phyloP scores from a whole-genome alignment of 2,113 vertebrate species.

The Malurus alboscapulatus region DNA sequence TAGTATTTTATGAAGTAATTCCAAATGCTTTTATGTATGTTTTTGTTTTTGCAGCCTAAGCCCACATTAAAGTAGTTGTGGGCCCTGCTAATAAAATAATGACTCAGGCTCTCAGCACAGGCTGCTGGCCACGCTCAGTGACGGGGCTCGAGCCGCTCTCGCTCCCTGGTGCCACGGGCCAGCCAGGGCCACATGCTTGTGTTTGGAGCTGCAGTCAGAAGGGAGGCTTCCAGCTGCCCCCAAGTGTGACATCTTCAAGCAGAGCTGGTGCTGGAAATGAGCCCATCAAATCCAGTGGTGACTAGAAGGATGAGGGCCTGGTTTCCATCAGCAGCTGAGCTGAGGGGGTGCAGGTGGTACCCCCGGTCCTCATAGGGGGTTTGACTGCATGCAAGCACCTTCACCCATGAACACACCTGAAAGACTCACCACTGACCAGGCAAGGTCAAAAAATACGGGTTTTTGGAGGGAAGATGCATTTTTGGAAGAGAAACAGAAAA shows the following conservation, averaged over 20 bases:
- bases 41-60: slow-evolving; percentile 65
- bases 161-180: not conserved
- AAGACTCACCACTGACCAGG: not conserved
- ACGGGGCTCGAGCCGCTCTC: not conserved
- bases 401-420: not conserved
- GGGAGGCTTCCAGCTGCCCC: not conserved
- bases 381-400: accelerated
- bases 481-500: not conserved
- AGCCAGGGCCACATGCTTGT: accelerated
- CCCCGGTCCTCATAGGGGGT: accelerated
- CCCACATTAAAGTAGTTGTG: slow-evolving; percentile 62
- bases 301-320: not conserved
- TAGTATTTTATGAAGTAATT: slow-evolving; percentile 78
- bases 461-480: not conserved
- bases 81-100: slow-evolving; percentile 63
- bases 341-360: not conserved
- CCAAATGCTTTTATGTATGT: slow-evolving; percentile 66
- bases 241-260: not conserved
- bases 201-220: not conserved
- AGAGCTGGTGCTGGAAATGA: not conserved
- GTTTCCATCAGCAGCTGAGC: not conserved
- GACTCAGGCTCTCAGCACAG: not conserved
- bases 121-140: not conserved
- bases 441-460: not conserved
- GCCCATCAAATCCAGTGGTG: accelerated